Conservation (phyloP, 2,113 vertebrate species). For the Dipodomys merriami region DNA sequence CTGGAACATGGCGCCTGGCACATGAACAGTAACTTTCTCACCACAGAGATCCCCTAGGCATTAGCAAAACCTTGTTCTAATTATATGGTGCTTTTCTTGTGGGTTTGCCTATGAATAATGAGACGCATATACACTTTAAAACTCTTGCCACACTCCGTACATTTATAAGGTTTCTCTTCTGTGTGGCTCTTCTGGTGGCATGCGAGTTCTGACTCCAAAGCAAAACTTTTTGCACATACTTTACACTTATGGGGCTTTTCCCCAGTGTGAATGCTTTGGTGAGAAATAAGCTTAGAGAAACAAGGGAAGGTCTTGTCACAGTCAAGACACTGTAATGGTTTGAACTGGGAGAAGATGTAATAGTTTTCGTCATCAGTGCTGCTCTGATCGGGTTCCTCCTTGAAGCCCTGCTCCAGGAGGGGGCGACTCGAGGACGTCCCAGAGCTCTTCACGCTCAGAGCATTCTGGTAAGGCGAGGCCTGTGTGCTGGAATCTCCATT, state of each 20-base stretch:
- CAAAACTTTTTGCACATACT: constrained; percentile 33
- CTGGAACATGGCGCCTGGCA: constrained; percentile 4
- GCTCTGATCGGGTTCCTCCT: neutral
- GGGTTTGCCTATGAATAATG: constrained; percentile 24
- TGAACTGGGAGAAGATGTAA: constrained; percentile 59
- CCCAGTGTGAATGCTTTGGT: constrained; percentile 32
- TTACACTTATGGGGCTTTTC: constrained; percentile 50
- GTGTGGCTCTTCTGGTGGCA: constrained; percentile 45
- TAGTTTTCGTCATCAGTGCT: neutral
- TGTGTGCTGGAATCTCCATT: no score
- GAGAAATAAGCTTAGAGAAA: constrained; percentile 63
- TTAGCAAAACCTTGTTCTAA: neutral
- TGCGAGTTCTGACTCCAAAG: constrained; percentile 43
- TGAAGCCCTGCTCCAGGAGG: neutral
- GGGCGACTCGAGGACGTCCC: neutral
- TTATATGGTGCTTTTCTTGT: constrained; percentile 25
- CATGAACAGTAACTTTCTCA: no score
- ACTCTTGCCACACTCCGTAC: constrained; percentile 12
- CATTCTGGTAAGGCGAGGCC: no score
- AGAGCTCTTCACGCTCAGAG: neutral
- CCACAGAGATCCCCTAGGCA: neutral
- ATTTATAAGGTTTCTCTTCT: constrained; percentile 41
- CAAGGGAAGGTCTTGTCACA: constrained; percentile 72
- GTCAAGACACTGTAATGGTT: constrained; percentile 71
- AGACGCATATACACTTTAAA: constrained; percentile 49